Conservation (phyloP, 37 sponge, comb jelly and placozoan genomes). For the Beroe ovata region DNA sequence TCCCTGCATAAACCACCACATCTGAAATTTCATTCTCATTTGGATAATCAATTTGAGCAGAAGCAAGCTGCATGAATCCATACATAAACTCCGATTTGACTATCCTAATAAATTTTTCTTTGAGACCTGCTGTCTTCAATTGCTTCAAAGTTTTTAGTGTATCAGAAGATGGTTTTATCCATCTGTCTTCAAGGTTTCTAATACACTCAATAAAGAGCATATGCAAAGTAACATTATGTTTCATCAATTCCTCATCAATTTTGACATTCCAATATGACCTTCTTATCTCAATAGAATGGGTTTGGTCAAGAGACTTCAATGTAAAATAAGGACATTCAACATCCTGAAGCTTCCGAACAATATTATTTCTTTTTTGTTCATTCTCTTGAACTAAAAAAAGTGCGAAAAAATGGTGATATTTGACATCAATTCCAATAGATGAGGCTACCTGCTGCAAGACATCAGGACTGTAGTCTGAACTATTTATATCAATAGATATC, state of each 20-base stretch:
- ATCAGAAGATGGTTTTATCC: constrained; percentile 17
- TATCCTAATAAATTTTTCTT: constrained; percentile 15
- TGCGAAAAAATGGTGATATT: constrained; percentile 15
- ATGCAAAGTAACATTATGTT: not conserved
- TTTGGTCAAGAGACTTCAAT: constrained; percentile 11
- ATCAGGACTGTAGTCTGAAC: constrained; percentile 27
- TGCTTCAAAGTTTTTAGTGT: constrained; percentile 35
- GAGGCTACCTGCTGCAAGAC: not conserved
- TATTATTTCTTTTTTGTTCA: not conserved
- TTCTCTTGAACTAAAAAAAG: not conserved
- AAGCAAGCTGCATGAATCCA: not conserved
- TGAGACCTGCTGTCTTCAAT: constrained; percentile 24
- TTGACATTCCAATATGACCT: constrained; percentile 7
- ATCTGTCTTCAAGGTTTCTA: constrained; percentile 33
- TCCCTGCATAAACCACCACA: not conserved
- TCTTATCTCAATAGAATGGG: not conserved
- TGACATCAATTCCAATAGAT: not conserved
- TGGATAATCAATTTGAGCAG: constrained; percentile 8
- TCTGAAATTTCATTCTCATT: not conserved
- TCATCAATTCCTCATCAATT: not conserved
- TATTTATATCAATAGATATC: not conserved
- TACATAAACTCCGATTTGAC: constrained; percentile 6
- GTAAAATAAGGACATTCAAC: constrained; percentile 40
- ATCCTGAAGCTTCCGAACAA: constrained; percentile 6
- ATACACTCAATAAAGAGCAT: constrained; percentile 19